A percentile compares a stretch with the other conserved stretches of the same genome.
Conservation (phyloP, 2,797 vertebrate species). For the Pelobates cultripes region DNA sequence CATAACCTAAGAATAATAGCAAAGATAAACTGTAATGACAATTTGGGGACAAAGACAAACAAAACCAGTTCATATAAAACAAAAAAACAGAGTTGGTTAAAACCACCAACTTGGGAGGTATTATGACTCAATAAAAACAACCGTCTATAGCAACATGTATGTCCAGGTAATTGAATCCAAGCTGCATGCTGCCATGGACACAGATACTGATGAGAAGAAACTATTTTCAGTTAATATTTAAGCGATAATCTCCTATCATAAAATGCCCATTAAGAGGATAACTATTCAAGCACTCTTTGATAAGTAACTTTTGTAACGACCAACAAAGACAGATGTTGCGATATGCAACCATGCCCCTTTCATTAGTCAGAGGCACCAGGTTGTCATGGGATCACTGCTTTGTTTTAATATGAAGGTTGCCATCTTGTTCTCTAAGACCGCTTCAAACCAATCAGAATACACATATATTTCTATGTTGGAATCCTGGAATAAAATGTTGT, state of each 20-base stretch:
- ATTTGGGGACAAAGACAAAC: not conserved
- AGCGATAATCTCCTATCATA: constrained; percentile 33
- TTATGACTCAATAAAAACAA: not conserved
- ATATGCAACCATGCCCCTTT: not conserved
- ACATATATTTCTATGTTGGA: too few species aligned
- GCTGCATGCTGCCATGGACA: constrained; percentile 34
- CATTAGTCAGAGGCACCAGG: constrained; percentile 20
- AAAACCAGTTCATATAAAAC: too few species aligned
- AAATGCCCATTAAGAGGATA: constrained; percentile 28
- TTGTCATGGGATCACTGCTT: constrained; percentile 15
- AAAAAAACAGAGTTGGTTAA: not conserved
- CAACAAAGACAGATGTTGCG: constrained; percentile 24
- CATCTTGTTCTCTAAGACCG: not conserved
- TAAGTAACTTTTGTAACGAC: constrained; percentile 30
- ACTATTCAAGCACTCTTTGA: constrained; percentile 28
- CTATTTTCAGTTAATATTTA: constrained; percentile 48
- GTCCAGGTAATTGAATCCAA: constrained; percentile 19
- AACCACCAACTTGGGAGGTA: constrained; percentile 2
- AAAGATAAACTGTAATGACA: too few species aligned
- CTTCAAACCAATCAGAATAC: not conserved
- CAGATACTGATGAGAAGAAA: constrained; percentile 30
- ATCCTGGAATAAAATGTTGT: too few species aligned
- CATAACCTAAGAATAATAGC: too few species aligned
- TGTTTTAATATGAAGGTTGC: not conserved
- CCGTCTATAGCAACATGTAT: constrained; percentile 2